Base-by-base conservation (phyloP, 2,888 invertebrate species). In the Xanthia togata region DNA sequence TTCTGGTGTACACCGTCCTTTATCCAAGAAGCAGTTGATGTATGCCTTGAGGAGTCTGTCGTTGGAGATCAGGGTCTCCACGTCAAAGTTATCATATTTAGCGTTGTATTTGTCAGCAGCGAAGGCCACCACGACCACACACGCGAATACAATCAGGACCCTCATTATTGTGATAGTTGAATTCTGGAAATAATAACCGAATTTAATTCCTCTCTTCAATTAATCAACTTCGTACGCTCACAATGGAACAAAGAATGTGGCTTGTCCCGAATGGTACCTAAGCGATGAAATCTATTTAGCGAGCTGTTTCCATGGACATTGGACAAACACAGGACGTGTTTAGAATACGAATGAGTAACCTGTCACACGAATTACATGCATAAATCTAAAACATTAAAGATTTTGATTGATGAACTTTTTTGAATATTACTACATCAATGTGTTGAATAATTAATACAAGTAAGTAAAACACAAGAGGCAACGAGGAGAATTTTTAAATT, bases 1-100 rank as follows among this genome's bases (percentile, higher is more conserved):
- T 91, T 98, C 98, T 8, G 98, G 96, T 0, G 98, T 98, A 91
- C 98, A 98, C 67, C 97, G 97, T 73, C 97, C 97, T 84, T 96
- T 96, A 11, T 97, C 97, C 87, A 98, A 94, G 91, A 98, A 96
- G 89, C 98, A 98, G 87, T 97, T 97, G 82, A 98, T 95, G 90
- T 98, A 98, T 73, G 97, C 97, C 85, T 97, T 97, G 12, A 98
- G 95, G 50, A 98, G 94, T 83, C 98, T 97, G 69, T 98, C 97
- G 91, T 97, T 98, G 26, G 91, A 90, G 69, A 98, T 95, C 88
- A 98, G 97, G 75, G 97, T 97, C 64, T 98, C 98, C 78, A 98
- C 94, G 89, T 98, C 97, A 80, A 98, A 97, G 92, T 98, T 97
- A 91, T 98, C 98, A 89, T 97, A 98, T 92, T 97, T 98, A 23